Evolutionary conservation across 2,113 vertebrate genomes (phyloP), one percentile per base, ranked within the genome.

Genomic region (Gallinago paraguaiae): DNA sequence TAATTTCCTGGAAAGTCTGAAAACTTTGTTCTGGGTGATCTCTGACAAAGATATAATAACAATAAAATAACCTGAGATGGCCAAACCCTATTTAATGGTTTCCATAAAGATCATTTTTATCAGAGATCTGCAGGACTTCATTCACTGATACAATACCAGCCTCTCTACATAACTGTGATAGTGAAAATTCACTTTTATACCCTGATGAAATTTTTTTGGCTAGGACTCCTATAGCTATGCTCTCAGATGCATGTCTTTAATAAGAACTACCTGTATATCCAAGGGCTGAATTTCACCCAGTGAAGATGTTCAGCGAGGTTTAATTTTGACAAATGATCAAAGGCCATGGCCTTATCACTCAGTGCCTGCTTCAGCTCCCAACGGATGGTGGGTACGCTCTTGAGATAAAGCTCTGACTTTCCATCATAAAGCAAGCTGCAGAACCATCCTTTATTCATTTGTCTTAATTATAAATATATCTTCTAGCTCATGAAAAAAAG

Each of bases 1-100:
- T 95, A 96, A 95, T 90, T 97, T 96, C 87, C 93, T 96, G 90
- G 46, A 76, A 84, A 90, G 76, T 80, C 88, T 94, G 63, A 90
- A 96, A 97, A 94, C 65, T 95, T 96, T 95, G 93, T 86, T 63
- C 63, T 80, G 61, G 59, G 12, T 87, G 83, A 93, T 90, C 0
- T 0, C 67, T 74, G 72, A 68, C 33, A 76, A 78, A 93, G 91
- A 93, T 87, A 92, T 13, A 93, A 84, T 39, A 95, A 96, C 51
- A 93, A 95, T 84, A 77, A 86, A 96, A 72, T 71, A 77, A 64
- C 86, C 57, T 3, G 1, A 85, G 77, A 79, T 9, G 9, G 84
- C 41, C 82, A 95, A 91, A 80, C 27, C 7, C 1, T 76, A 64
- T 88, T 79, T 84, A 53, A 89, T 61, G 70, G 61, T 83, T 84